Conservation (phyloP, 2,113 vertebrate species). For the Colinus virginianus region DNA sequence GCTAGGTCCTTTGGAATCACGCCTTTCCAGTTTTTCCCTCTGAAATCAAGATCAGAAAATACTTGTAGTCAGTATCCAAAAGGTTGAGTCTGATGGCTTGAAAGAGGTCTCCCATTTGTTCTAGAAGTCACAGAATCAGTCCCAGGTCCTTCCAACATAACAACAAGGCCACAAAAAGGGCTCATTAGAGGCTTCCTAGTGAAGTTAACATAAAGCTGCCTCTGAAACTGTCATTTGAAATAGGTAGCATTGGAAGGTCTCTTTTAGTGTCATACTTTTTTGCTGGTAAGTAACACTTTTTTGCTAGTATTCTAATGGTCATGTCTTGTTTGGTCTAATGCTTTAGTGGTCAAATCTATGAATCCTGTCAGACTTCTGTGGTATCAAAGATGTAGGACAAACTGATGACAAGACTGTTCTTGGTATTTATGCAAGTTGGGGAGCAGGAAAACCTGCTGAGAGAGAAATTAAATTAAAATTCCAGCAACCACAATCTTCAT, state of each 20-base stretch:
- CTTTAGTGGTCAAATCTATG: not conserved
- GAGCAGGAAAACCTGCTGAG: not conserved
- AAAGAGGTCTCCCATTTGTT: not conserved
- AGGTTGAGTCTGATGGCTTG: fast-evolving
- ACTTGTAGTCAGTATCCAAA: not conserved
- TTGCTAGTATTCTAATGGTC: not conserved
- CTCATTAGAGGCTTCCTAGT: not conserved
- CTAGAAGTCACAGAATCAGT: not conserved
- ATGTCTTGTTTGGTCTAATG: not conserved
- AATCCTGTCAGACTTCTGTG: not conserved
- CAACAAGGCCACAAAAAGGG: not conserved
- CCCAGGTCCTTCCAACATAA: not conserved
- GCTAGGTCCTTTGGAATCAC: not conserved
- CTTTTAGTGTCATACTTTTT: not conserved
- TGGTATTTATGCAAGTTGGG: not conserved
- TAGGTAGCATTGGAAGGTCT: not conserved
- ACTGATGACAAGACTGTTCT: not conserved
- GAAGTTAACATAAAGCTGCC: not conserved
- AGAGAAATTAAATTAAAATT: not conserved
- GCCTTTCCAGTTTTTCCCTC: not conserved
- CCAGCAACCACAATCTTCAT: not conserved
- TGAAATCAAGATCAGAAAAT: not conserved
- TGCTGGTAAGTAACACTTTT: not conserved
- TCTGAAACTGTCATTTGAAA: not conserved
- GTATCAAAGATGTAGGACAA: not conserved